Evolutionary conservation across 2,797 vertebrate genomes (phyloP), one percentile per base, ranked within the genome.

Genomic region (Psittacula echo): DNA sequence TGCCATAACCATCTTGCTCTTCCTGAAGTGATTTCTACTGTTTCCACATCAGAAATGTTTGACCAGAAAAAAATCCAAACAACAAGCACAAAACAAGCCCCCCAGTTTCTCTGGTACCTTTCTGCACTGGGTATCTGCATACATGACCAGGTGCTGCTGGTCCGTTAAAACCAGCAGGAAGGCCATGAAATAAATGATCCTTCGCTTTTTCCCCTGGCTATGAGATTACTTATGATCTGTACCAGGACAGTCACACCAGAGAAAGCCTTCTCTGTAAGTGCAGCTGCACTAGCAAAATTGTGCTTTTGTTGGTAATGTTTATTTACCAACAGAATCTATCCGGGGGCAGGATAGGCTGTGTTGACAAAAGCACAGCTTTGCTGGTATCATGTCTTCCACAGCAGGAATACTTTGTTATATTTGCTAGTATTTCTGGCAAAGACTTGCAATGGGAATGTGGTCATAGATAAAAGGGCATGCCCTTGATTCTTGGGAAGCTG

Each of bases 251-350:
- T 17, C 42, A 29, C 41, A 29, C 34, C 64, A 61, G n/a, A 82
- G 68, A 91, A 92, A 44, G 53, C 75, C 4, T 27, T 65, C 64
- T 85, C 50, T 95, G 34, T 62, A 50, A 83, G 58, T 54, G 62
- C 93, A 95, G 89, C 94, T 93, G 91, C 13, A 20, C 56, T 61
- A 29, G 90, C 64, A 92, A 82, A 83, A 68, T 11, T 53, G 65
- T 34, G 50, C 78, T 92, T 91, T 89, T 95, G 78, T 93, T 89
- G 56, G 27, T 71, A 53, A 56, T 83, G 65, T 89, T 94, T 97
- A 74, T 93, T 94, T 94, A 83, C 61, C 48, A 85, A 53, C 78
- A 83, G 78, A 56, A 30, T 72, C 83, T 81, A n/a, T 58, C 85
- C 0, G 0, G 44, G 64, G 65, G 48, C 86, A 85, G 56, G 62